Conservation (phyloP, 2,113 vertebrate species). For the Pantherophis guttatus region DNA sequence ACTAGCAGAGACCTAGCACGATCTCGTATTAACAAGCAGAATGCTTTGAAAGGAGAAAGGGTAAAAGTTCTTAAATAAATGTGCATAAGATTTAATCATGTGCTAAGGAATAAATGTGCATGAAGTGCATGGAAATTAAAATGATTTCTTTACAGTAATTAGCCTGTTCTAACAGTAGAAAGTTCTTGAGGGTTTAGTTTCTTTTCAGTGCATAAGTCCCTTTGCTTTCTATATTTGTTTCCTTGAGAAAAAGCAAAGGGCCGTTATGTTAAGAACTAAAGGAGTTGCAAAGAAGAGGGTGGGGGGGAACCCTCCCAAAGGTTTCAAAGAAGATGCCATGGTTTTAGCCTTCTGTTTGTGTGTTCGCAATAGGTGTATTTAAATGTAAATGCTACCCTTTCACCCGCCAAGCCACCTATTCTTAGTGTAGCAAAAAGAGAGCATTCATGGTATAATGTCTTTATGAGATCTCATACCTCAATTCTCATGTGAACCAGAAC, state of each 20-base stretch:
- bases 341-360: slow-evolving; percentile 65
- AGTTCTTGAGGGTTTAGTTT: slow-evolving; percentile 33
- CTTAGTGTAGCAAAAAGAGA: slow-evolving; percentile 66
- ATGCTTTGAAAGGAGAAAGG: neutral
- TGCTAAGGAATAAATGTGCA: slow-evolving; percentile 10
- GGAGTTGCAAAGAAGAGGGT: neutral
- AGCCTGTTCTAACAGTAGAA: slow-evolving; percentile 28
- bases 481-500: slow-evolving; percentile 65
- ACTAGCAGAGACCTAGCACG: neutral
- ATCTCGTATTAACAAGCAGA: neutral
- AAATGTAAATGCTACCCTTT: slow-evolving; percentile 73
- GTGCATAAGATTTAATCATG: neutral
- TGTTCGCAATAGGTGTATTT: slow-evolving; percentile 70
- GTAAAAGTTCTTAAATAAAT: neutral
- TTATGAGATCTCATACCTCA: slow-evolving; percentile 70
- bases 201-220: neutral
- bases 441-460: slow-evolving; percentile 69
- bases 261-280: slow-evolving; percentile 31
- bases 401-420: slow-evolving; percentile 68
- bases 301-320: slow-evolving; percentile 37
- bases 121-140: slow-evolving; percentile 50
- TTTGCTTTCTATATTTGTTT: slow-evolving; percentile 27
- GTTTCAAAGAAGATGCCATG: slow-evolving; percentile 53
- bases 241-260: slow-evolving; percentile 19
- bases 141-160: slow-evolving; percentile 42